Percentiles rank a stretch among this genome's conserved stretches.
Evolutionary conservation across 2,797 vertebrate genomes (phyloP).

Genomic region (Ceryle rudis): DNA sequence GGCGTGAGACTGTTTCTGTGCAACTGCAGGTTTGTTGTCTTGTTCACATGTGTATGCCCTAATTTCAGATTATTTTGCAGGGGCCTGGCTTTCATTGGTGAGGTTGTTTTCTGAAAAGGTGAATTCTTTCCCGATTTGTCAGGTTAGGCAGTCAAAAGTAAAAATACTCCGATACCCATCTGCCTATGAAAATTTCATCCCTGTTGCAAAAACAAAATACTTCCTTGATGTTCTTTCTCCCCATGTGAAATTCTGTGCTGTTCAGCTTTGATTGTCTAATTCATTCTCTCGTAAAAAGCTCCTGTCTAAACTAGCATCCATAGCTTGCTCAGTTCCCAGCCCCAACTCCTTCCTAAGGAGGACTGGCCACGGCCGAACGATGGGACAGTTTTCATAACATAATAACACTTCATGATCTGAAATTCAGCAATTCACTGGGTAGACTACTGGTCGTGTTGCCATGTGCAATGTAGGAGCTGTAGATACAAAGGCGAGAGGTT

Average conservation of each 20-base stretch:
- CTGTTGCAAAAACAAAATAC: not conserved
- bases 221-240: not conserved
- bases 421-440: not conserved
- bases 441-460: not conserved
- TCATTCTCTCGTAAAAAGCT: not conserved
- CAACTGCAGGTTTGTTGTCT: not conserved
- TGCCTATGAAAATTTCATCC: not conserved
- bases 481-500: not conserved
- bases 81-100: not conserved
- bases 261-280: not conserved
- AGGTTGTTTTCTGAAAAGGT: not conserved
- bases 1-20: not conserved
- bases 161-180: not conserved
- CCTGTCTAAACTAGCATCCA: not conserved
- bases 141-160: not conserved
- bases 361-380: accelerated
- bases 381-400: not conserved
- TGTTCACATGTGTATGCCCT: not conserved
- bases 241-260: not conserved
- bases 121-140: not conserved
- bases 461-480: not conserved
- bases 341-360: not conserved
- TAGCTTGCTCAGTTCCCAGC: not conserved
- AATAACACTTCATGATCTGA: not conserved
- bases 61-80: not conserved